Conservation (phyloP, 2,113 vertebrate genomes). For the Corythornis cristatus region DNA sequence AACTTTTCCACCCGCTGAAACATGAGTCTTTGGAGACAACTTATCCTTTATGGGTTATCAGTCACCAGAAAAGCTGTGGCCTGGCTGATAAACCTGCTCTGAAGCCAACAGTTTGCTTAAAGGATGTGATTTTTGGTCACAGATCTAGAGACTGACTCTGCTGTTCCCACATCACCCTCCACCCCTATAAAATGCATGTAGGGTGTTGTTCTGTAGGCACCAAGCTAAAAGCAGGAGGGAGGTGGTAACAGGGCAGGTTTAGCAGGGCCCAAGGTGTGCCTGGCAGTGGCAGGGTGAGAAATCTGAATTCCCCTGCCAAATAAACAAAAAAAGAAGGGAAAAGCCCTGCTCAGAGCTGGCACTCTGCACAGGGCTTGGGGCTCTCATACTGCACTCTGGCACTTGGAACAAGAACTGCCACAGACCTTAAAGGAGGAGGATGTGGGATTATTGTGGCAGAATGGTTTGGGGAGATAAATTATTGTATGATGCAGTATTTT, state of each 20-base stretch:
- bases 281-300: no score
- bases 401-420: not conserved
- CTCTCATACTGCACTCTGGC: not conserved
- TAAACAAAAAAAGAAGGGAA: rapidly evolving
- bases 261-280: no score
- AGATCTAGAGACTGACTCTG: rapidly evolving
- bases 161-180: not conserved
- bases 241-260: rapidly evolving
- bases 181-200: rapidly evolving
- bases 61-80: not conserved
- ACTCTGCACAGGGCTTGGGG: rapidly evolving
- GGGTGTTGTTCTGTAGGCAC: rapidly evolving
- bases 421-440: rapidly evolving
- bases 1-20: not conserved
- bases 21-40: not conserved
- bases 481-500: rapidly evolving
- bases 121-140: not conserved
- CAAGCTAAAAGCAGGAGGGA: not conserved
- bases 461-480: rapidly evolving
- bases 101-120: rapidly evolving
- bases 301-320: no score
- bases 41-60: not conserved
- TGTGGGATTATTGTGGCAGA: not conserved
- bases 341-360: rapidly evolving
- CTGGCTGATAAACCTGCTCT: not conserved